Conservation (phyloP, 2,888 invertebrate species). For the Drosophila atripex region DNA sequence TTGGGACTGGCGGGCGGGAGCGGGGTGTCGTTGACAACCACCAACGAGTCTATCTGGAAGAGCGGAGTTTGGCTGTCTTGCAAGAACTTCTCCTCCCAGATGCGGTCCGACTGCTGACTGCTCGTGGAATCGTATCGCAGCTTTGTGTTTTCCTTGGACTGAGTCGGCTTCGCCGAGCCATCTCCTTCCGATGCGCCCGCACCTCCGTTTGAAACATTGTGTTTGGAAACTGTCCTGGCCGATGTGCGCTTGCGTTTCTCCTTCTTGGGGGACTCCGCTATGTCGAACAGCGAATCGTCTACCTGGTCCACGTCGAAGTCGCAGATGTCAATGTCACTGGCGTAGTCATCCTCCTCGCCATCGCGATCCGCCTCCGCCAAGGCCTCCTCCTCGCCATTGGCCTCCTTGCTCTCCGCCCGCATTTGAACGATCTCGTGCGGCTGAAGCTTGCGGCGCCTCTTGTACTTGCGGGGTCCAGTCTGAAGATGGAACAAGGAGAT, state of each 20-base stretch:
- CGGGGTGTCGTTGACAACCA: conserved; percentile 75
- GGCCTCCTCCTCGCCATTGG: conserved; percentile 41
- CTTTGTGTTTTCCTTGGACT: conserved; percentile 35
- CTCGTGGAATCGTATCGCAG: conserved; percentile 66
- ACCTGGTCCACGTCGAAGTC: conserved; percentile 83
- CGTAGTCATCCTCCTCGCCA: conserved; percentile 63
- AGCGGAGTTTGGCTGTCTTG: conserved; percentile 71
- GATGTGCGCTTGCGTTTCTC: conserved; percentile 56
- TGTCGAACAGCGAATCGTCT: conserved; percentile 81
- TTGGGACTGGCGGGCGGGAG: conserved; percentile 52
- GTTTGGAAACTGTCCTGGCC: conserved; percentile 15
- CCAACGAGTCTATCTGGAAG: conserved; percentile 84
- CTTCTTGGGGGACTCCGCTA: conserved; percentile 55
- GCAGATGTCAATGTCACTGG: conserved; percentile 81
- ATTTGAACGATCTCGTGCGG: conserved; percentile 86
- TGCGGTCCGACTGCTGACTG: conserved; percentile 68
- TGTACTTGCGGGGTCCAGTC: conserved; percentile 91
- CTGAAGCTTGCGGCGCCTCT: conserved; percentile 90
- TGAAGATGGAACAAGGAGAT: conserved; percentile 72
- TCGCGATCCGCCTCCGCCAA: background rate
- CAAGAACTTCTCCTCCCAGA: conserved; percentile 81
- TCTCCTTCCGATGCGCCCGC: background rate
- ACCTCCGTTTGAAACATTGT: background rate
- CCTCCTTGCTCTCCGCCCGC: conserved; percentile 74
- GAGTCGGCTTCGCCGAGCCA: conserved; percentile 1